Percentiles rank a stretch among this genome's conserved stretches.
Conservation (phyloP, 2,113 vertebrate species). For the Fukomys damarensis region DNA sequence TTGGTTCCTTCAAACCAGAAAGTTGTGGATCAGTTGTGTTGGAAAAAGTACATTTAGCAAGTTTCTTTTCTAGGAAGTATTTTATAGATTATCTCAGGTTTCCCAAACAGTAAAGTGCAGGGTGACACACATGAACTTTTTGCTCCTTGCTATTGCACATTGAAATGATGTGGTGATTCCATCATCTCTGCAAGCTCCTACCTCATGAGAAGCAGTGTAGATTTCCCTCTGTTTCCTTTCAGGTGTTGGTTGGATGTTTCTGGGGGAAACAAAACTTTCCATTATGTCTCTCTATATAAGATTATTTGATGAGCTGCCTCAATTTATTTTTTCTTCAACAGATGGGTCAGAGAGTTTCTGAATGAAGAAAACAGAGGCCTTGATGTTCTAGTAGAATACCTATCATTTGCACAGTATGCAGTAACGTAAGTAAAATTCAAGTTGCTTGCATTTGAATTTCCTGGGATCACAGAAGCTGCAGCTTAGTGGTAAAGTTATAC, state of each 20-base stretch:
- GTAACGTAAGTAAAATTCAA: slow-evolving; percentile 94
- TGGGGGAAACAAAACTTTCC: neutral
- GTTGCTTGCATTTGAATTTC: neutral
- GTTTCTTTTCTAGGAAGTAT: slow-evolving; percentile 45
- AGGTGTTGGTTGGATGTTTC: neutral
- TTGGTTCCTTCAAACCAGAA: slow-evolving; percentile 18
- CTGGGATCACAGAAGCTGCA: neutral
- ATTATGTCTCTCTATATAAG: neutral
- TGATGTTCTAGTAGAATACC: slow-evolving; percentile 98
- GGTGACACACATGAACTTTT: neutral
- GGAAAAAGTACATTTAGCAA: slow-evolving; percentile 43
- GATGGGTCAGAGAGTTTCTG: slow-evolving; percentile 99
- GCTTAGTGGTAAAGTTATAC: neutral
- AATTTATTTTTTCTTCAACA: slow-evolving; percentile 76
- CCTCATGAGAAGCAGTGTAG: neutral
- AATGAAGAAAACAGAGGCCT: slow-evolving; percentile 99
- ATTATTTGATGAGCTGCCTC: neutral
- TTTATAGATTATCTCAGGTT: neutral
- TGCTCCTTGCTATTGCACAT: neutral
- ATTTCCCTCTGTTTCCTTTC: neutral
- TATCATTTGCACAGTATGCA: slow-evolving; percentile 98
- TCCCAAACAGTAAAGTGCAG: neutral
- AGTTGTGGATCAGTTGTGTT: slow-evolving; percentile 15
- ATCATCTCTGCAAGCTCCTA: neutral
- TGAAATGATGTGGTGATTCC: neutral